Base-by-base conservation (phyloP, 2,888 invertebrate species). In the Thymelicus lineola region DNA sequence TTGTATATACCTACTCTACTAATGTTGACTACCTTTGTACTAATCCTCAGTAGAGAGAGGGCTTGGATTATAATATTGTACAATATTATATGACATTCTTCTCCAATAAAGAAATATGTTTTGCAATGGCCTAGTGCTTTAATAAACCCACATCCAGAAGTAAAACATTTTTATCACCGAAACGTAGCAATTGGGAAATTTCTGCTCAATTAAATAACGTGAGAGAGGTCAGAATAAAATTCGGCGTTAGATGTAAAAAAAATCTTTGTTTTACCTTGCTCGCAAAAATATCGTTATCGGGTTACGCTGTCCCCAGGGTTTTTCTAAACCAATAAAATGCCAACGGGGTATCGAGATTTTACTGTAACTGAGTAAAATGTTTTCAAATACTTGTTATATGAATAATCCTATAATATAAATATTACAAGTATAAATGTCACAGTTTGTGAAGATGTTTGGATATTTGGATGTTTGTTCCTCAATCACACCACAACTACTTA, bases 151-250 rank as follows among this genome's bases (percentile, higher is more conserved):
- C 12, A 6, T 4, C 48, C 48, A 17, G 15, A 17, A 53, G 20
- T 53, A 53, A 53, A 20, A 53, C 20, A 53, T 53, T 53, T 17
- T 53, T 20, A 53, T 20, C 9, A 12, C 53, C 20, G 53, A 53
- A 53, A 20, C 17, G 20, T 53, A 53, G 7, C 53, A 12, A 53
- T 53, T 53, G 53, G 12, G 20, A 53, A 53, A 53, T 53, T 53
- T 53, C 53, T 20, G 20, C 53, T 55, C 55, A 55, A 55, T 55
- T 55, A 55, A 55, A 53, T 53, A 53, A 53, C 53, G 20, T 20
- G 53, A 53, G 53, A 53, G 53, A 53, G 55, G 35, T 55, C 35
- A 55, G 55, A 55, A 35, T 35, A 55, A 35, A 55, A 35, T 55
- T 35, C 10, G 20, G 55, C 35, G 55, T 55, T 55, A 14, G 55